Conservation (phyloP, 2,888 invertebrate genomes). For the Buathra laborator region DNA sequence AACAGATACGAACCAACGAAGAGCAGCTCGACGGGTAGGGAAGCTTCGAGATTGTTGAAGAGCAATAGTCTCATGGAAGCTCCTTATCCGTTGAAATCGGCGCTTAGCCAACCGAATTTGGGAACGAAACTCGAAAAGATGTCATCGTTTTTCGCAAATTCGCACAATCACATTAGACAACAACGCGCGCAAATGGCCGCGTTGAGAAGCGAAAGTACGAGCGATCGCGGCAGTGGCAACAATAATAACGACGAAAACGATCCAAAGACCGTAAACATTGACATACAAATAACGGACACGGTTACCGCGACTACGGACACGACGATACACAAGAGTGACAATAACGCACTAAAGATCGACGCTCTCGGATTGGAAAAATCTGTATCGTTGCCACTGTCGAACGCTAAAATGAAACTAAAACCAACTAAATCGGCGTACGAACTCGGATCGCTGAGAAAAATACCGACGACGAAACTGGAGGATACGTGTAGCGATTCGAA, state of each 20-base stretch:
- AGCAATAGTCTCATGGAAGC: constrained; percentile 84
- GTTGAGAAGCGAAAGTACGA: constrained; percentile 77
- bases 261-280: constrained; percentile 83
- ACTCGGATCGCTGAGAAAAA: constrained; percentile 81
- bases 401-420: constrained; percentile 80
- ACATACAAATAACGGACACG: constrained; percentile 84
- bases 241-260: constrained; percentile 82
- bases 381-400: constrained; percentile 80
- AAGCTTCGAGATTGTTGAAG: constrained; percentile 81
- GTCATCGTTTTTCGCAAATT: constrained; percentile 88
- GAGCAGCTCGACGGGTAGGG: constrained; percentile 82
- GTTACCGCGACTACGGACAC: constrained; percentile 70
- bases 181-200: constrained; percentile 87
- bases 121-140: constrained; percentile 83
- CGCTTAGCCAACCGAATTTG: constrained; percentile 84
- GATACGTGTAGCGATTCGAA: constrained; percentile 85
- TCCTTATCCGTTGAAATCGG: constrained; percentile 83
- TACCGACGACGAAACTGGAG: constrained; percentile 84
- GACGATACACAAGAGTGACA: constrained; percentile 70
- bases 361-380: constrained; percentile 79
- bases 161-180: constrained; percentile 90
- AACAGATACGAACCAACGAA: constrained; percentile 81
- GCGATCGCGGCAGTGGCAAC: constrained; percentile 67
- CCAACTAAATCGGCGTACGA: constrained; percentile 83
- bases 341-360: constrained; percentile 76